Base-by-base conservation (phyloP, 92 coral and sea anemone genomes). In the Scolanthus callimorphus region DNA sequence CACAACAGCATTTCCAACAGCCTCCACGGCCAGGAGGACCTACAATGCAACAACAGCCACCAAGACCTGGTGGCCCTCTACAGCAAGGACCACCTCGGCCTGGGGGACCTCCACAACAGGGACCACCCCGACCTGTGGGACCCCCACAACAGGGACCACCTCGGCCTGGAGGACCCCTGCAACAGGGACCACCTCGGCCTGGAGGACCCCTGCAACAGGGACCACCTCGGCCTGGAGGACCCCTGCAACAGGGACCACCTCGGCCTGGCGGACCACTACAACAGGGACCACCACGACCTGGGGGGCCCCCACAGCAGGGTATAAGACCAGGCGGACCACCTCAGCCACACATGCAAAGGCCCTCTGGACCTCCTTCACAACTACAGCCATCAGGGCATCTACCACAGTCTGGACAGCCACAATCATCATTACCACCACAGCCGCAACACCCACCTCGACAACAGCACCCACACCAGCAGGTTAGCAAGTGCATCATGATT, bases 321-420 rank as follows among this genome's bases (percentile, higher is more conserved):
- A 76, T 46, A 28, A 56, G 62, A 39, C 84, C 57, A 51, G 83
- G 83, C 3, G 31, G 57, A 28, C 83, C 70, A 11, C 45, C 64
- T 4, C 77, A 71, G 21, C 48, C 25, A 17, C 29, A 31, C 2
- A 50, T 50, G 57, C 57, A 50, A 15, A 37, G 31, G 23, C 57
- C 70, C 1, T 45, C 43, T 12, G 55, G 49, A 31, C 55, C 57
- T 15, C 73, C 60, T 17, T 6, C 27, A 10, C 75, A 74, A 20
- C 27, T n/a, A 25, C 74, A 63, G 37, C 81, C 41, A 34, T 34
- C 41, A 34, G 41, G 41, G 6, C n/a, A n/a, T n/a, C n/a, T n/a
- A n/a, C n/a, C n/a, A n/a, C n/a, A n/a, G n/a, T n/a, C n/a, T n/a
- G n/a, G n/a, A n/a, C 41, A 34, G 15, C 41, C 41, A 34, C 41